Conservation (phyloP, 2,888 invertebrate genomes). For the Fragum whitleyi region DNA sequence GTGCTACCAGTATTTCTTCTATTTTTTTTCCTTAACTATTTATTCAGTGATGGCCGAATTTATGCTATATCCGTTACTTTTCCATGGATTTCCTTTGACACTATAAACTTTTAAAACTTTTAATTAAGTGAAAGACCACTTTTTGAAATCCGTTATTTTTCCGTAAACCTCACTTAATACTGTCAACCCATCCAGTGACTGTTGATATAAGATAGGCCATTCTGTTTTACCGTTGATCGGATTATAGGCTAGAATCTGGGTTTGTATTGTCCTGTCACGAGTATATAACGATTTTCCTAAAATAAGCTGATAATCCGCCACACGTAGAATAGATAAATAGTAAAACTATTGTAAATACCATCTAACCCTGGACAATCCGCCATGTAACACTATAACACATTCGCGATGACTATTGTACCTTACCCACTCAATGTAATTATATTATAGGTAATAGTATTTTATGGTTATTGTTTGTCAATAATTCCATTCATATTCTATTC, state of each 20-base stretch:
- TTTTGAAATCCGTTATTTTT: too few relatives aligned
- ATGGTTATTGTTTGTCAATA: neutral
- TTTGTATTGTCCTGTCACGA: neutral
- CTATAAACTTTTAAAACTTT: too few relatives aligned
- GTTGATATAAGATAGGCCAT: neutral
- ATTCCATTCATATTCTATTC: neutral
- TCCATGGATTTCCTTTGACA: too few relatives aligned
- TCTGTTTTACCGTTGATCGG: neutral
- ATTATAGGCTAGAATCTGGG: neutral
- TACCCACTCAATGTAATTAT: neutral
- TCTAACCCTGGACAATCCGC: conserved; percentile 8
- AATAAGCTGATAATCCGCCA: conserved; percentile 18
- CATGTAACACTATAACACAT: neutral
- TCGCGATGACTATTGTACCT: conserved; percentile 6
- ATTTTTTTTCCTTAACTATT: too few relatives aligned
- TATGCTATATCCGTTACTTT: too few relatives aligned
- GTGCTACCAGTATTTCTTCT: too few relatives aligned
- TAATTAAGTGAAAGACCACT: too few relatives aligned
- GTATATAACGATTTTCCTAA: conserved; percentile 6
- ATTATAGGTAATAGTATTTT: conserved; percentile 4
- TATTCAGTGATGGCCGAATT: too few relatives aligned
- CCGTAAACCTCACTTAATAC: neutral
- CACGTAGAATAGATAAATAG: conserved; percentile 20
- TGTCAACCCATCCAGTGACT: neutral
- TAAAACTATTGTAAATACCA: conserved; percentile 19